phyloP scores from a whole-genome alignment of 2,888 invertebrate genomes.

The Diaphora mendica region DNA sequence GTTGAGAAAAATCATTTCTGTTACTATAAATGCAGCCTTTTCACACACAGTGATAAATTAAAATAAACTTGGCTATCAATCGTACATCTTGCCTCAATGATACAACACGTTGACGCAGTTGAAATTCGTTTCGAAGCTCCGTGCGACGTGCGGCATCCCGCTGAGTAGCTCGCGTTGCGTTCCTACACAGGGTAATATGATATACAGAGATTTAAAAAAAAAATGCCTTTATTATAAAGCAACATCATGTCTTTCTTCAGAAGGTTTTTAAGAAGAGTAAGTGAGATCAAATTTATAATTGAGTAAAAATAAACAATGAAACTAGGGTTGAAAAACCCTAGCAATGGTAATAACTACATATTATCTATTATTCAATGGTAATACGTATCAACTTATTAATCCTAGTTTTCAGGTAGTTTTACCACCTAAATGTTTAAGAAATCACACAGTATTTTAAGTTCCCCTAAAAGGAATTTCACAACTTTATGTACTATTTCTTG shows the following conservation, averaged over 20 bases:
- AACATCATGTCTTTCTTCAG: no score
- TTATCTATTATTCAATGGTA: no score
- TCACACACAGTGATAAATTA: neutral
- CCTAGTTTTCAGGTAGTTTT: no score
- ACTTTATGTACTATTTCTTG: neutral
- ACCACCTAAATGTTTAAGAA: no score
- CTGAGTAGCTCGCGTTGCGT: slow-evolving; percentile 23
- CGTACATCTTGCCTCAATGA: slow-evolving; percentile 6
- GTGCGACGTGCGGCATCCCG: slow-evolving; percentile 14
- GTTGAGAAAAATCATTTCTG: neutral
- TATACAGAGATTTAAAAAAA: slow-evolving; percentile 10
- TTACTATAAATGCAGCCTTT: neutral
- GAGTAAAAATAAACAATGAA: neutral
- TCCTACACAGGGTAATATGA: slow-evolving; percentile 24
- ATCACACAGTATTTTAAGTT: no score
- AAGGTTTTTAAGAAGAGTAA: neutral
- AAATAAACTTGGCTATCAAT: neutral
- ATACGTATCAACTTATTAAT: no score
- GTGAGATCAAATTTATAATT: no score
- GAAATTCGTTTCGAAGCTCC: slow-evolving; percentile 18
- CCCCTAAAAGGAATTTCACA: no score
- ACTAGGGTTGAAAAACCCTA: neutral
- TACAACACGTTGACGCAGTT: slow-evolving; percentile 4
- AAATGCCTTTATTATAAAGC: neutral
- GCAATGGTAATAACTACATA: no score